phyloP scores from a whole-genome alignment of 2,888 invertebrate genomes.

The Agrochola lota region DNA sequence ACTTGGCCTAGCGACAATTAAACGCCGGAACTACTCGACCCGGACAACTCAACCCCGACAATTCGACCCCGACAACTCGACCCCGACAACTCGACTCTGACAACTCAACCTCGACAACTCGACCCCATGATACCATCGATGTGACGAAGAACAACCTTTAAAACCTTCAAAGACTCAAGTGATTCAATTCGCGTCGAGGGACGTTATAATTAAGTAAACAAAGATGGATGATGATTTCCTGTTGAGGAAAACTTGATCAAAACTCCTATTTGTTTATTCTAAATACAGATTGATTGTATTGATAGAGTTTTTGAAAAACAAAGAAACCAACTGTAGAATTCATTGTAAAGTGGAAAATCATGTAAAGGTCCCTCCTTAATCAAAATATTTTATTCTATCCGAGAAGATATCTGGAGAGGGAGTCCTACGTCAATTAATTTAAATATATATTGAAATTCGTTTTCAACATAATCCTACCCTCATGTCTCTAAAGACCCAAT shows the following conservation, averaged over 20 bases:
- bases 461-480: conserved; percentile 26
- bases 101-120: too few species aligned
- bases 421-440: conserved; percentile 1
- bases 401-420: too few species aligned
- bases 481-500: conserved; percentile 37
- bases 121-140: not conserved
- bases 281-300: conserved; percentile 22
- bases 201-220: conserved; percentile 32
- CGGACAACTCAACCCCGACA: too few species aligned
- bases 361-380: too few species aligned
- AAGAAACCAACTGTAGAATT: not conserved
- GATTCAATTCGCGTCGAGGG: conserved; percentile 11
- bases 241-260: conserved; percentile 19
- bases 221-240: conserved; percentile 19
- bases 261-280: conserved; percentile 12
- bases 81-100: too few species aligned
- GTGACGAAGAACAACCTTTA: not conserved
- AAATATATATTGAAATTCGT: conserved; percentile 13
- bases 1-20: too few species aligned
- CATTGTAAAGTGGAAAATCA: not conserved
- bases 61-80: too few species aligned
- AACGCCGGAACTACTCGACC: too few species aligned
- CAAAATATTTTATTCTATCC: not conserved
- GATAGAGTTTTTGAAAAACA: not conserved
- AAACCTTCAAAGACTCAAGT: not conserved